A percentile compares a stretch with the other conserved stretches of the same genome.
These are phyloP conservation scores for Grapholita molesta DNA, from an alignment of 1,140 invertebrate species.

Conservation along the genomic window DNA sequence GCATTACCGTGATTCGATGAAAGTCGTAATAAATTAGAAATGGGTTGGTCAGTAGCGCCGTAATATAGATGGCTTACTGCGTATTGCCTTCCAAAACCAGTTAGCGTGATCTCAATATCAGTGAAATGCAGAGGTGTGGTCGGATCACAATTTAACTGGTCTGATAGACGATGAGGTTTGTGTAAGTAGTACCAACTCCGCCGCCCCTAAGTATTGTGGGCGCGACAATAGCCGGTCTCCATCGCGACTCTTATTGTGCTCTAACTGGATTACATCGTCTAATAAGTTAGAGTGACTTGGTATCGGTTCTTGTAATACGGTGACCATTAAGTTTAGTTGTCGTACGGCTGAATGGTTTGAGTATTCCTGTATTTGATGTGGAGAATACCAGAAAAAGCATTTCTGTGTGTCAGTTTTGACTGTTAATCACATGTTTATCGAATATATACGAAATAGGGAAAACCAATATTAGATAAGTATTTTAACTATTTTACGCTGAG, in stretches of 20 bases:
- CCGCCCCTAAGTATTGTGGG: not conserved
- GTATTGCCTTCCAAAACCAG: not conserved
- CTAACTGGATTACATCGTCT: not conserved
- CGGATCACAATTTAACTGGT: not conserved
- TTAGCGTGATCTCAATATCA: not conserved
- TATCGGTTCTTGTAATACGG: not conserved
- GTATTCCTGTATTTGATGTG: not conserved
- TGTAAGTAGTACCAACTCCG: not conserved
- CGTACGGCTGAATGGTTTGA: not conserved
- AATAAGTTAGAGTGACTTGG: constrained; percentile 13
- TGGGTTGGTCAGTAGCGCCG: not conserved
- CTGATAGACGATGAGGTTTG: not conserved
- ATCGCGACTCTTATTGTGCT: constrained; percentile 1
- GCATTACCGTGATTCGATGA: constrained; percentile 4
- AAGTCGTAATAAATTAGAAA: constrained; percentile 7
- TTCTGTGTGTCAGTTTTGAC: not conserved
- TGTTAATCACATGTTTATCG: too few species aligned
- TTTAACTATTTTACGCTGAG: too few species aligned
- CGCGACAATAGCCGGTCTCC: not conserved
- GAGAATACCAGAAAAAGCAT: not conserved
- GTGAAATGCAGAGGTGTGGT: not conserved
- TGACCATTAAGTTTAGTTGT: not conserved
- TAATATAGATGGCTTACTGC: not conserved
- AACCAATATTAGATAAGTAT: too few species aligned
- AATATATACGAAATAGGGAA: too few species aligned